Percentiles rank a stretch among this genome's conserved stretches.
Conservation (phyloP, 2,113 vertebrate species). For the Natator depressus region DNA sequence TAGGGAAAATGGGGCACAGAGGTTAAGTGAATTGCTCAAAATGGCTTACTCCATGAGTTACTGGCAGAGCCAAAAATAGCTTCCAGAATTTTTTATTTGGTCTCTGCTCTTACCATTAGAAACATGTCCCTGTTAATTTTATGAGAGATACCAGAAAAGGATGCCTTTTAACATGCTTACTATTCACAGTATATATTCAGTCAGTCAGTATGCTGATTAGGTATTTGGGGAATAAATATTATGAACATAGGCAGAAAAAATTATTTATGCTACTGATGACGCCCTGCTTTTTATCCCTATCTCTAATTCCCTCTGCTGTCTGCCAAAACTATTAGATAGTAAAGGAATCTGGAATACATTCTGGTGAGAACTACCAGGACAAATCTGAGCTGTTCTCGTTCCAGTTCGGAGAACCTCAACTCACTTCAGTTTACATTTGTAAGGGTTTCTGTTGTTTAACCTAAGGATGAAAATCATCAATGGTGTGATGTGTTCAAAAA, state of each 20-base stretch:
- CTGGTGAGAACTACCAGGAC: constrained; percentile 11
- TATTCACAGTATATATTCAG: constrained; percentile 7
- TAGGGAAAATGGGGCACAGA: background rate
- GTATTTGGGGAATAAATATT: constrained; percentile 24
- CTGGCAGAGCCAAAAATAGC: background rate
- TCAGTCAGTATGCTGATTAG: background rate
- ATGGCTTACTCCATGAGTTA: accelerated
- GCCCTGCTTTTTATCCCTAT: background rate
- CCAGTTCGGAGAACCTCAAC: background rate
- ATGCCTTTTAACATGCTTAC: background rate
- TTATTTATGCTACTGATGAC: constrained; percentile 6
- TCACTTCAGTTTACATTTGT: background rate
- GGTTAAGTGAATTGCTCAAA: background rate
- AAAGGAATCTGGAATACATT: constrained; percentile 39
- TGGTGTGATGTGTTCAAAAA: background rate
- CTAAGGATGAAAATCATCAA: background rate
- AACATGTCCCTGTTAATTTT: background rate
- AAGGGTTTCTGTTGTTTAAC: background rate
- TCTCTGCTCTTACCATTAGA: background rate
- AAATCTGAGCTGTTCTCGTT: constrained; percentile 19
- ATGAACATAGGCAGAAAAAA: constrained; percentile 6
- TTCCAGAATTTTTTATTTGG: background rate
- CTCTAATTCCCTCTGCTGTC: constrained; percentile 7
- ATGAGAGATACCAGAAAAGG: background rate
- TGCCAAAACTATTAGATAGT: constrained; percentile 50